Base-by-base conservation (phyloP, 1,140 invertebrate species). In the Berghia stephanieae region DNA sequence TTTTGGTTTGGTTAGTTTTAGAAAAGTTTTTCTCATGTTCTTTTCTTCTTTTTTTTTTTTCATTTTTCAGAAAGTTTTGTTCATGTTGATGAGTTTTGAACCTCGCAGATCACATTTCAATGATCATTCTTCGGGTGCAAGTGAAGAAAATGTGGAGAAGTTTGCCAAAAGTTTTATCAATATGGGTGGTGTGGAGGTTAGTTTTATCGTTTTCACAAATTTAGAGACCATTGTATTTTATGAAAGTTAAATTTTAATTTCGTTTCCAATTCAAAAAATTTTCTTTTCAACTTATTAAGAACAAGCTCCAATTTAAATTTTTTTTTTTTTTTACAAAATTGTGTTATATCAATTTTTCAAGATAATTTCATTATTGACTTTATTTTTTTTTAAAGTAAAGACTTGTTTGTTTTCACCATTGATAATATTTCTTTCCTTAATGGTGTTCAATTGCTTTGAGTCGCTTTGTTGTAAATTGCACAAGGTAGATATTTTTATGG, bases 61-160 rank as follows among this genome's bases (percentile, higher is more conserved):
- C 69, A 36, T 36, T 69, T 78, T 80, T 27, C 82, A 88, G 87
- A 82, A 80, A 38, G 75, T 88, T 24, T 78, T 85, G 42, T 81
- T 81, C 10, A 82, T 81, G 68, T 75, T 88, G 67, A 87, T 87
- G 81, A 87, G 85, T 49, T 88, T 87, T 86, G 86, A 87, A 71
- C 83, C 86, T 0, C 76, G 86, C 49, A 73, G 86, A 81, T 78
- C 76, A 63, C 83, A 86, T 63, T 43, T 31, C 27, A 76, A 57
- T 75, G 86, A 88, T 76, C 85, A 86, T 42, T 77, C 80, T n/a
- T n/a, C n/a, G n/a, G n/a, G n/a, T n/a, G 63, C 81, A 13, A 76
- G 80, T 55, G 85, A 86, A 79, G 86, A 88, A 43, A 83, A 85
- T 36, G 84, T 86, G 57, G 83, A 87, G 52, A 87, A 85, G 79